Conservation (phyloP, 2,888 invertebrate species). For the Callinectes sapidus region DNA sequence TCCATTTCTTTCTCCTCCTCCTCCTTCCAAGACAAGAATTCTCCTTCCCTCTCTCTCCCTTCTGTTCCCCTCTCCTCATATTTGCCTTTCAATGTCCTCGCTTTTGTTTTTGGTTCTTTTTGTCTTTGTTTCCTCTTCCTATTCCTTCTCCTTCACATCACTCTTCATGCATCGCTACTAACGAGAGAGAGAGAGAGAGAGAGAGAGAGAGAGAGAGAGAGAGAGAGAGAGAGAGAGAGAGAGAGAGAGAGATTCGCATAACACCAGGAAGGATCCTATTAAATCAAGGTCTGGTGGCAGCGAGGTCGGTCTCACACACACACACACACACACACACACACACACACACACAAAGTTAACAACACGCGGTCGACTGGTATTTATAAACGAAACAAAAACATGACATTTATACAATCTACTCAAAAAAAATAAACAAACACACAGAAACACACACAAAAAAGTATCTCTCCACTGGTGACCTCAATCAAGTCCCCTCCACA, state of each 20-base stretch:
- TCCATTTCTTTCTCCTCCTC: not conserved
- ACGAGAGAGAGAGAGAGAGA: slow-evolving; percentile 22
- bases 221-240: slow-evolving; percentile 37
- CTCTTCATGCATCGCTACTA: not conserved
- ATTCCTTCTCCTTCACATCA: not conserved
- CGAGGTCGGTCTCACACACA: slow-evolving; percentile 34
- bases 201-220: slow-evolving; percentile 31
- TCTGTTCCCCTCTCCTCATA: not conserved
- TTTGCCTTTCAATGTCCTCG: not conserved
- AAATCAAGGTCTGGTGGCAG: slow-evolving; percentile 25
- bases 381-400: not conserved
- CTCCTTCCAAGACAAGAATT: not conserved
- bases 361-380: not conserved
- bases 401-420: not conserved
- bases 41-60: not conserved
- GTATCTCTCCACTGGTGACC: not conserved
- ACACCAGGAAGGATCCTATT: slow-evolving; percentile 33
- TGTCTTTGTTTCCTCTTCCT: not conserved
- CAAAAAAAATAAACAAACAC: not conserved
- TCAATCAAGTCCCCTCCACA: not conserved
- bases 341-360: not conserved
- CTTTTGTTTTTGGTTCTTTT: not conserved
- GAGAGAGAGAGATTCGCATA: slow-evolving; percentile 16
- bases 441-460: not conserved
- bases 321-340: slow-evolving; percentile 27